Percentiles rank a stretch among this genome's conserved stretches.
Conservation (phyloP, 2,113 vertebrate species). For the Festucalex cinctus region DNA sequence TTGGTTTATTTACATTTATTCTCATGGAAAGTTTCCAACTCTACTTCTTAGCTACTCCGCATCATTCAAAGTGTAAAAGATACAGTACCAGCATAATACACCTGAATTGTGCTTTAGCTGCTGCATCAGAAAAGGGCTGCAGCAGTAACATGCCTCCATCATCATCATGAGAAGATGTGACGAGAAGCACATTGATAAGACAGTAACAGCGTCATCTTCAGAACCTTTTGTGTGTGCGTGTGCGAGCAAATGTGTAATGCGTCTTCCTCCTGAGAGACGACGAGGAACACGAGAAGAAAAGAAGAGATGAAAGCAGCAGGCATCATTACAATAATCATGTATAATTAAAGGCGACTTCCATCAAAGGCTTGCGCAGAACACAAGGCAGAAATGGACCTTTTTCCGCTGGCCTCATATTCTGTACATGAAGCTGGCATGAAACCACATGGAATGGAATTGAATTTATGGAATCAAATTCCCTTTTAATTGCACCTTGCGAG, state of each 20-base stretch:
- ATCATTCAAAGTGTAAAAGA: no score
- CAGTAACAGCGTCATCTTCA: background rate
- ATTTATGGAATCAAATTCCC: no score
- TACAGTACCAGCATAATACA: background rate
- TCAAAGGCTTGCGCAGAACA: conserved; percentile 25
- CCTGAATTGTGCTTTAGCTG: background rate
- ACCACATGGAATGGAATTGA: background rate
- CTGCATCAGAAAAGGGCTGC: background rate
- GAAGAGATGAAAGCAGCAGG: conserved; percentile 56
- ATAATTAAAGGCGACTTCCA: conserved; percentile 54
- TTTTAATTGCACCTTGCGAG: no score
- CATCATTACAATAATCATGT: conserved; percentile 60
- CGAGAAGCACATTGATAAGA: background rate
- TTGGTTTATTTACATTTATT: no score
- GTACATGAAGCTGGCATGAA: background rate
- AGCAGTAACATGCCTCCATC: background rate
- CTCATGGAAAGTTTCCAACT: no score
- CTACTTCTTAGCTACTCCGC: no score
- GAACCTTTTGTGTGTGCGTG: background rate
- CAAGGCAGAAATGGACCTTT: conserved; percentile 6
- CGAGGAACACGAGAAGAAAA: conserved; percentile 25
- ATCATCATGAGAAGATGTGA: background rate
- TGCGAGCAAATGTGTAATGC: conserved; percentile 7
- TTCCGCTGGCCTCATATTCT: background rate
- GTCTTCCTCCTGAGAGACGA: conserved; percentile 16